These are phyloP conservation scores for Fragum sueziense DNA, from an alignment of 2,888 invertebrate genomes.

Conservation along the genomic window DNA sequence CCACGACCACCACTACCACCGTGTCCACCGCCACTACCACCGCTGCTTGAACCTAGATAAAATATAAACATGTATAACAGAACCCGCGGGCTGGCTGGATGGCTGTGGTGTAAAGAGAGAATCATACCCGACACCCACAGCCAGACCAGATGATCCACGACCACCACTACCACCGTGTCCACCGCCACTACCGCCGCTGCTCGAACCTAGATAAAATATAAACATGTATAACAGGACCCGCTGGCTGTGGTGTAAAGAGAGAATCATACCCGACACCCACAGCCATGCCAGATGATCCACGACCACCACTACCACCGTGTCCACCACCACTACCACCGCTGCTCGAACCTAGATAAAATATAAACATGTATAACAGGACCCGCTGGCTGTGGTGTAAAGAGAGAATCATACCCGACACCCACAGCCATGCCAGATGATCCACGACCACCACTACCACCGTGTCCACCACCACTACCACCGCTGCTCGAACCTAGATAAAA, in stretches of 20 bases:
- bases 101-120: slow-evolving; percentile 65
- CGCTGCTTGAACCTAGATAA: slow-evolving; percentile 57
- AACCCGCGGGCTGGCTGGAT: too few relatives aligned
- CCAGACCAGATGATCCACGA: slow-evolving; percentile 59
- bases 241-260: slow-evolving; percentile 63
- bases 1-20: slow-evolving; percentile 75
- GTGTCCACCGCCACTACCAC: slow-evolving; percentile 77
- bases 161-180: slow-evolving; percentile 76
- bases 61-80: too few relatives aligned
- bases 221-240: too few relatives aligned
- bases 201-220: slow-evolving; percentile 52
- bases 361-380: too few relatives aligned
- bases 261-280: slow-evolving; percentile 69
- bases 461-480: slow-evolving; percentile 76
- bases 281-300: slow-evolving; percentile 58
- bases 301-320: slow-evolving; percentile 75
- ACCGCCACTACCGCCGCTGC: slow-evolving; percentile 73
- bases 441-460: slow-evolving; percentile 75
- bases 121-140: slow-evolving; percentile 67
- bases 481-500: slow-evolving; percentile 53
- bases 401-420: slow-evolving; percentile 67
- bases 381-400: slow-evolving; percentile 64
- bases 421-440: slow-evolving; percentile 59
- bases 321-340: slow-evolving; percentile 75
- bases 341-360: slow-evolving; percentile 52